Conservation (phyloP, 2,888 invertebrate species). For the Machimus rusticus region DNA sequence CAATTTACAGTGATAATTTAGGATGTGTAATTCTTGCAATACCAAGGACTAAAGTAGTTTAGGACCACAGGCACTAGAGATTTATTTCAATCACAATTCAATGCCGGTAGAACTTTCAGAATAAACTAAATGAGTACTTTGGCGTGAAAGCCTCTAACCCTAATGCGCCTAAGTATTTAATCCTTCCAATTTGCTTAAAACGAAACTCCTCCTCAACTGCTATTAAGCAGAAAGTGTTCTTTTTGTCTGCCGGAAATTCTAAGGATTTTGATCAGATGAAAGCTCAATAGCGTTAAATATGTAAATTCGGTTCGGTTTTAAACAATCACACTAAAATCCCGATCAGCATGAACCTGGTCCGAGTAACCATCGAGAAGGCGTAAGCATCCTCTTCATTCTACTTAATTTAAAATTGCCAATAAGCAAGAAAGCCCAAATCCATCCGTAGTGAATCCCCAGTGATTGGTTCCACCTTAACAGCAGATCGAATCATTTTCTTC, state of each 20-base stretch:
- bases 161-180: background rate
- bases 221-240: background rate
- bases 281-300: conserved; percentile 11
- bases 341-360: background rate
- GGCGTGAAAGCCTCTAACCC: background rate
- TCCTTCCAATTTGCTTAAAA: background rate
- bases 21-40: background rate
- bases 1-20: background rate
- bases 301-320: conserved; percentile 1
- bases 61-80: background rate
- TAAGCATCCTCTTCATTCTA: background rate
- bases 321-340: background rate
- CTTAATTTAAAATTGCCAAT: background rate
- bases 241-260: background rate
- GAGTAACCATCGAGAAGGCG: background rate
- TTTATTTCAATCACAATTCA: background rate
- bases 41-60: background rate
- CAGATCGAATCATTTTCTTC: background rate
- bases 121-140: background rate
- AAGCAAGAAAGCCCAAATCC: background rate
- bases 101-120: background rate
- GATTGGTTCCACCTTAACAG: background rate
- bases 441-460: background rate
- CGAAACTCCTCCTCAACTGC: background rate
- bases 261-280: background rate